Evolutionary conservation across 2,113 vertebrate genomes (phyloP).

Genomic region (Coregonus clupeaformis): DNA sequence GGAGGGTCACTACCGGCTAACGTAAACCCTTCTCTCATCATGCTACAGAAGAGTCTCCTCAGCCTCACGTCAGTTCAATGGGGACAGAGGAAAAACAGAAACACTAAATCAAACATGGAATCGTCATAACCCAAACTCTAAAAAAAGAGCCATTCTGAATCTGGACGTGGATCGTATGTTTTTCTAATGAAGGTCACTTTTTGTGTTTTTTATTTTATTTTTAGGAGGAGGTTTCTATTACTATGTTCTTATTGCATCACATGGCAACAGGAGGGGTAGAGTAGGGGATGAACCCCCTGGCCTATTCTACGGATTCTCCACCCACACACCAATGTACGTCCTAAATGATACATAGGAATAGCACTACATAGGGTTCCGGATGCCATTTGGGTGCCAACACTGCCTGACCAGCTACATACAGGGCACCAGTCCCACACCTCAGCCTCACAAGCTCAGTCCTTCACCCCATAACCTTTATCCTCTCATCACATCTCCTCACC

Average conservation of each 20-base stretch:
- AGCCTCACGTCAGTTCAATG: neutral
- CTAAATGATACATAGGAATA: too few relatives aligned
- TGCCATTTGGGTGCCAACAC: too few relatives aligned
- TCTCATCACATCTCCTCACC: too few relatives aligned
- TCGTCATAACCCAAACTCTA: neutral
- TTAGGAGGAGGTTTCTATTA: slow-evolving; percentile 1
- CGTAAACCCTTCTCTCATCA: neutral
- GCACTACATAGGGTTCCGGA: too few relatives aligned
- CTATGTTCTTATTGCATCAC: slow-evolving; percentile 49
- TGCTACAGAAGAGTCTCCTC: neutral
- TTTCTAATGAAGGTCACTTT: slow-evolving; percentile 51
- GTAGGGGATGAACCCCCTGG: slow-evolving; percentile 19
- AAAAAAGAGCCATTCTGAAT: slow-evolving; percentile 9
- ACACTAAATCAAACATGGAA: slow-evolving; percentile 16
- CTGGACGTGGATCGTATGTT: slow-evolving; percentile 12
- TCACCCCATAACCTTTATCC: too few relatives aligned
- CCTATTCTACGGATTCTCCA: neutral
- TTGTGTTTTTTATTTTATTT: slow-evolving; percentile 9
- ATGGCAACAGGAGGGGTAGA: slow-evolving; percentile 26
- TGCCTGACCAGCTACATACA: too few relatives aligned
- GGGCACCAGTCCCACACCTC: too few relatives aligned
- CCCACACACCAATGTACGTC: neutral
- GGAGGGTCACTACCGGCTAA: neutral
- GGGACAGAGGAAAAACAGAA: neutral
- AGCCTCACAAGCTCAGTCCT: too few relatives aligned